Conservation (phyloP, 2,113 vertebrate genomes). For the Actinemys pallida region DNA sequence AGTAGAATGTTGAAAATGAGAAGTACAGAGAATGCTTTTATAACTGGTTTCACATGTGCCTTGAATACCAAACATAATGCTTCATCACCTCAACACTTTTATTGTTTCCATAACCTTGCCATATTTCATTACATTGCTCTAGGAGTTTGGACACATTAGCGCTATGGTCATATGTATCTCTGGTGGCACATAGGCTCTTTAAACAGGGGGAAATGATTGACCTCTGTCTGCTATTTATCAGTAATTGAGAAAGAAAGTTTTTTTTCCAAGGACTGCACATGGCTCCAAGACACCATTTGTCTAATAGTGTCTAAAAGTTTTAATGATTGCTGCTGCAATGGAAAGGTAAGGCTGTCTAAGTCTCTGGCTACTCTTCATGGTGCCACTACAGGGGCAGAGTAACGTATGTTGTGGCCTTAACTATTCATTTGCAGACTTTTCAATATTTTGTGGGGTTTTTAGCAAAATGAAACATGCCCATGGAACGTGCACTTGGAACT, state of each 20-base stretch:
- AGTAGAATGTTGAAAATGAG: constrained; percentile 6
- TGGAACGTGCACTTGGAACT: neutral
- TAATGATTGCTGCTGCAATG: constrained; percentile 11
- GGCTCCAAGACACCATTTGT: constrained; percentile 2
- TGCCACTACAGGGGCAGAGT: neutral
- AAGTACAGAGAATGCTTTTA: constrained; percentile 12
- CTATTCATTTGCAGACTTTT: constrained; percentile 20
- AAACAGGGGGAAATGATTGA: constrained; percentile 54
- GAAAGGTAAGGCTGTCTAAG: neutral
- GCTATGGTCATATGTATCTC: neutral
- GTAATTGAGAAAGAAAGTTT: constrained; percentile 7
- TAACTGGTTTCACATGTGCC: neutral
- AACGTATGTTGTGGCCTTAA: constrained; percentile 1
- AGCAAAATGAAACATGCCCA: constrained; percentile 8
- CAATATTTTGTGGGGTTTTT: neutral
- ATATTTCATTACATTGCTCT: constrained; percentile 55
- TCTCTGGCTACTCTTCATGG: neutral
- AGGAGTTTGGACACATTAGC: constrained; percentile 33
- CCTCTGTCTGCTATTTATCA: neutral
- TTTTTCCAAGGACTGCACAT: neutral
- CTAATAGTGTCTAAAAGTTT: constrained; percentile 37
- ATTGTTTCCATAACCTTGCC: constrained; percentile 13
- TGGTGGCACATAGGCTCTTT: constrained; percentile 33
- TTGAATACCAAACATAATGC: neutral
- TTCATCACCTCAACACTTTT: constrained; percentile 42